phyloP scores from a whole-genome alignment of 2,797 vertebrate genomes.

The Silurus lanzhouensis region DNA sequence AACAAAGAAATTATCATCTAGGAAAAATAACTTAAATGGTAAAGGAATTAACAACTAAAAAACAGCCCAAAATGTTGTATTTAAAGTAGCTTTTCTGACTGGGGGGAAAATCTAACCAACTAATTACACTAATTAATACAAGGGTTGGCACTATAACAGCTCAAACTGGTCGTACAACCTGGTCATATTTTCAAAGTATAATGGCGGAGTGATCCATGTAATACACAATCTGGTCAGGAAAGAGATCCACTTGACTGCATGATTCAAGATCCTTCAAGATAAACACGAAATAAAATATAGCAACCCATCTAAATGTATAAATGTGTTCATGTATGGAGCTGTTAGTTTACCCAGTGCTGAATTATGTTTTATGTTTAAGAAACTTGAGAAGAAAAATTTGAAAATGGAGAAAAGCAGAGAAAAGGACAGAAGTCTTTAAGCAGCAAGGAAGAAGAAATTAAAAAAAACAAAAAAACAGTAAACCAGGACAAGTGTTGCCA shows the following conservation, averaged over 20 bases:
- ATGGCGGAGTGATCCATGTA: not conserved
- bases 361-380: not conserved
- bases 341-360: not conserved
- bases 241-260: slow-evolving; percentile 28
- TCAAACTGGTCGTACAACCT: not conserved
- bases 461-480: not conserved
- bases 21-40: too few species aligned
- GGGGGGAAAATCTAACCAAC: too few species aligned
- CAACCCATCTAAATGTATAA: not conserved
- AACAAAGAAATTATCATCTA: too few species aligned
- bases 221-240: slow-evolving; percentile 1
- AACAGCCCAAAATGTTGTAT: too few species aligned
- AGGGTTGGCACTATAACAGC: not conserved
- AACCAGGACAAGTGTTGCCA: not conserved
- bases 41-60: too few species aligned
- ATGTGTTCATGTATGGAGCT: not conserved
- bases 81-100: too few species aligned
- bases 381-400: not conserved
- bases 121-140: too few species aligned
- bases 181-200: not conserved
- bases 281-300: slow-evolving; percentile 11
- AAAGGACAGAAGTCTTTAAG: too few species aligned
- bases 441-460: not conserved
- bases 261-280: slow-evolving; percentile 23
- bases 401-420: not conserved